Evolutionary conservation across 2,888 invertebrate species (phyloP).

Genomic region (Apamea sordens): DNA sequence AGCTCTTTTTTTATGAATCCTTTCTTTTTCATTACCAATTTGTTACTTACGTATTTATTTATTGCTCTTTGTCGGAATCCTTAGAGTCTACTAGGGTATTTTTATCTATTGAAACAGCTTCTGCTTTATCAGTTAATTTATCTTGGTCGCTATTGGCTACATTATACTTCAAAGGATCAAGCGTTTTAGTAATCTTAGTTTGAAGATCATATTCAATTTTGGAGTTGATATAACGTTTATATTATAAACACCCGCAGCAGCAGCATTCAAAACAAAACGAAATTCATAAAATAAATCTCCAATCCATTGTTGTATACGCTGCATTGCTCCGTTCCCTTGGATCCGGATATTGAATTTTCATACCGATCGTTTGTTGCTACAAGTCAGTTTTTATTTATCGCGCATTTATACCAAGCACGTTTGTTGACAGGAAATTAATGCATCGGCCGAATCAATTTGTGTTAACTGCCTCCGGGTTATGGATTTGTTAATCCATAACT

Average conservation of each 20-base stretch:
- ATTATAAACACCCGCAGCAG: slow-evolving; percentile 8
- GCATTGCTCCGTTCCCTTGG: slow-evolving; percentile 77
- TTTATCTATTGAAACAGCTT: slow-evolving; percentile 3
- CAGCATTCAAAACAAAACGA: slow-evolving; percentile 46
- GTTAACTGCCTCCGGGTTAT: slow-evolving; percentile 48
- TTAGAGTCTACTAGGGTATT: neutral
- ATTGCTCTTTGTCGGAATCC: slow-evolving; percentile 31
- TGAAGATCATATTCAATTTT: neutral
- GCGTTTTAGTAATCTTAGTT: neutral
- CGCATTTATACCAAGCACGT: slow-evolving; percentile 79
- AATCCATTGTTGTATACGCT: slow-evolving; percentile 80
- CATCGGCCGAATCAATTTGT: slow-evolving; percentile 72
- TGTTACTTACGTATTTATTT: slow-evolving; percentile 53
- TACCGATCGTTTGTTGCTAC: slow-evolving; percentile 85
- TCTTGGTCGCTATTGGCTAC: neutral
- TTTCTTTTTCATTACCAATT: slow-evolving; percentile 59
- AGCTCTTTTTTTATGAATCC: slow-evolving; percentile 52
- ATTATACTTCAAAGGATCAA: neutral
- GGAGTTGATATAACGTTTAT: neutral
- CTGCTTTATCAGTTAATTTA: slow-evolving; percentile 11
- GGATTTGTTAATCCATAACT: slow-evolving; percentile 37
- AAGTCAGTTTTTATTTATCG: slow-evolving; percentile 83
- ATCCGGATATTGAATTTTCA: slow-evolving; percentile 90
- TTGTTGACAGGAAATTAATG: slow-evolving; percentile 88
- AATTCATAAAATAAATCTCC: slow-evolving; percentile 75